phyloP scores from a whole-genome alignment of 2,888 invertebrate genomes.

The Eristalis intricaria region DNA sequence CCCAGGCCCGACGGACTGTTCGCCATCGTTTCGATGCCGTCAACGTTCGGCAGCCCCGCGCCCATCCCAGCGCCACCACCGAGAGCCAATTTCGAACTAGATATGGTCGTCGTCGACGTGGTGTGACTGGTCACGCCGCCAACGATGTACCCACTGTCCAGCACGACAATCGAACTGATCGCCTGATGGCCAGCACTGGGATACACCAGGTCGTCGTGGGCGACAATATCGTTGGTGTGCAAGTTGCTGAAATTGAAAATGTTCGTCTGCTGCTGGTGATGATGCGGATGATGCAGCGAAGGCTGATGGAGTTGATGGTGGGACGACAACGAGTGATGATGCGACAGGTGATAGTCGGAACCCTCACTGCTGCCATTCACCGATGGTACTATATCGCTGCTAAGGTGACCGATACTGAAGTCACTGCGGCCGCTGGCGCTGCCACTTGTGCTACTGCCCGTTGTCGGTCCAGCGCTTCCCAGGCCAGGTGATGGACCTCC shows the following conservation, averaged over 20 bases:
- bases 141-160: conserved; percentile 38
- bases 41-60: conserved; percentile 12
- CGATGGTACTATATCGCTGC: conserved; percentile 75
- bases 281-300: conserved; percentile 32
- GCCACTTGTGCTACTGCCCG: conserved; percentile 14
- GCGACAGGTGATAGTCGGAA: not conserved
- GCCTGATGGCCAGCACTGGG: conserved; percentile 15
- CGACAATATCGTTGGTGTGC: conserved; percentile 1
- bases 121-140: conserved; percentile 39
- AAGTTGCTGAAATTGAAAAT: conserved; percentile 75
- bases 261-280: conserved; percentile 44
- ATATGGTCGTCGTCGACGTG: conserved; percentile 73
- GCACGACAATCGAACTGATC: conserved; percentile 48
- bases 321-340: not conserved
- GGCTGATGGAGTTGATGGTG: conserved; percentile 67
- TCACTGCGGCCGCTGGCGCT: conserved; percentile 46
- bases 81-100: conserved; percentile 44
- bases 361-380: conserved; percentile 75
- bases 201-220: conserved; percentile 9
- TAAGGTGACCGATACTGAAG: conserved; percentile 31
- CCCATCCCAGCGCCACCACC: conserved; percentile 27
- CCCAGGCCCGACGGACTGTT: conserved; percentile 47
- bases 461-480: not conserved
- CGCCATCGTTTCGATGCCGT: conserved; percentile 55
- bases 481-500: not conserved